Percentiles rank a stretch among this genome's conserved stretches.
These are phyloP conservation scores for Protaetia brevitarsis DNA, from an alignment of 1,140 invertebrate genomes.

Conservation along the genomic window DNA sequence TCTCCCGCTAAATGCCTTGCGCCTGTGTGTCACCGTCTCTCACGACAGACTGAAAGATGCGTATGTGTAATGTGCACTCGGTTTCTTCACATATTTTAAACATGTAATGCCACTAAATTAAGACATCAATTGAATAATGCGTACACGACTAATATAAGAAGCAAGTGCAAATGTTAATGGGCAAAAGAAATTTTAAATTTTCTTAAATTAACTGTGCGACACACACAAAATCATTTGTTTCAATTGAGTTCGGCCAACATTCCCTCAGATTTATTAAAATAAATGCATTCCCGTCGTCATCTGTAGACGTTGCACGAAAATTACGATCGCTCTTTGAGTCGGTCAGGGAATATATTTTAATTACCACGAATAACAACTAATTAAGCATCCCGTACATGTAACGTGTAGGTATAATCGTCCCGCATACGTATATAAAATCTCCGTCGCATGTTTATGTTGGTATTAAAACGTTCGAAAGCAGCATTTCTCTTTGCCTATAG, in stretches of 20 bases:
- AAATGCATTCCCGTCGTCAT: not conserved
- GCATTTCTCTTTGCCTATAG: not conserved
- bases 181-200: too few species aligned
- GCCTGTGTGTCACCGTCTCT: not conserved
- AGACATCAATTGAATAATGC: too few species aligned
- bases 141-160: too few species aligned
- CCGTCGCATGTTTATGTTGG: conserved; percentile 9
- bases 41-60: too few species aligned
- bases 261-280: not conserved
- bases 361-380: not conserved
- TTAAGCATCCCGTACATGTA: not conserved
- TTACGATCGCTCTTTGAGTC: not conserved
- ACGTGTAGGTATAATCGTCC: not conserved
- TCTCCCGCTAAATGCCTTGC: conserved; percentile 9
- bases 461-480: not conserved
- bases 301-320: not conserved
- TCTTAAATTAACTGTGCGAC: not conserved
- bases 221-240: not conserved
- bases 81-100: too few species aligned
- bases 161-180: too few species aligned
- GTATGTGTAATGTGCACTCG: too few species aligned
- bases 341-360: not conserved
- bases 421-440: not conserved
- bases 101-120: too few species aligned
- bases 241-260: not conserved